Base-by-base conservation (phyloP, 2,113 vertebrate genomes). In the Elephantulus edwardii region DNA sequence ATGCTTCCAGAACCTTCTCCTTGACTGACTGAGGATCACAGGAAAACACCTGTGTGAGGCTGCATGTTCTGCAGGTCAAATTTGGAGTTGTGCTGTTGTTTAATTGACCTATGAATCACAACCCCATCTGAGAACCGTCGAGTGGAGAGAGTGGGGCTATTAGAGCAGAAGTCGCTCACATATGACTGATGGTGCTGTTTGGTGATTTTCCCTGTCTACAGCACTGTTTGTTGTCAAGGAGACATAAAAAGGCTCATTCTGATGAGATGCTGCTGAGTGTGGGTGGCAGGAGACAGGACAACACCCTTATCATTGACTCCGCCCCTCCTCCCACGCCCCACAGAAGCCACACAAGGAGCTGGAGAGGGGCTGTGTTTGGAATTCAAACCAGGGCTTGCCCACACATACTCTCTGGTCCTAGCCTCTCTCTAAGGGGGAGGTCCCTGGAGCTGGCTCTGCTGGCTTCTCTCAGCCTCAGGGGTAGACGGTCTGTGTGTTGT, bases 241-340 rank as follows among this genome's bases (percentile, higher is more conserved):
- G 66, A 86, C 0, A 33, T 42, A 35, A 42, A 86, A 42, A 86
- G 72, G 75, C 70, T 66, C 52, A 12, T 62, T 68, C 46, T 5
- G 52, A 20, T 9, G 72, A 91, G 85, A 38, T 8, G 6, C 58
- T 62, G 5, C 46, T 11, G 64, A 71, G 14, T 1, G 56, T 66
- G 85, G 95, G 95, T 77, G 91, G 95, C 44, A 50, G 80, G 56
- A 58, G 82, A 20, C 12, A 82, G 48, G 87, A 22, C 77, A 48
- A 60, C 88, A 48, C 86, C 95, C 79, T n/a, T 74, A 58, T 30
- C 46, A 56, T 46, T 40, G 42, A 52, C 74, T 46, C 86, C 28
- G 2, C 89, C 86, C 68, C 88, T 54, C 68, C 62, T 26, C 38
- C 78, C 83, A 52, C 78, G 50, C 70, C 58, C 75, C 66, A 12